Percentiles rank a stretch among this genome's conserved stretches.
Evolutionary conservation across 2,113 vertebrate species (phyloP).

Genomic region (Cygnus buccinator): DNA sequence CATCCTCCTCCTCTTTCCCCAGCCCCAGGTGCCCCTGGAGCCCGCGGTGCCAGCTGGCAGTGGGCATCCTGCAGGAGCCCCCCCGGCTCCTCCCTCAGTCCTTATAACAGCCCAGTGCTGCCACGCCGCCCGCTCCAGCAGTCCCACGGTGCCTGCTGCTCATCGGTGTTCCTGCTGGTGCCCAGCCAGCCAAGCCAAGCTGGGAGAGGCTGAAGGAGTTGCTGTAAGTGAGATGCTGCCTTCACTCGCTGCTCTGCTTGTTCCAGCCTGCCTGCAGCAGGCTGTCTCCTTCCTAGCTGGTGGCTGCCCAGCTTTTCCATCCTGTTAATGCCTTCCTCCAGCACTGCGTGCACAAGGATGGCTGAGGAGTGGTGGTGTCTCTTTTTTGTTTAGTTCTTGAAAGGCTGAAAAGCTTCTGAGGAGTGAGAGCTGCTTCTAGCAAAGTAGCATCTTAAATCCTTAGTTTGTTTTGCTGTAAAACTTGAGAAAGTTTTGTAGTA

Average conservation of each 20-base stretch:
- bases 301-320: not conserved
- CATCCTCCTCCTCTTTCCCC: not conserved
- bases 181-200: not conserved
- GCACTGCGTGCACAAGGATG: not conserved
- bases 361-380: not conserved
- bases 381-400: not conserved
- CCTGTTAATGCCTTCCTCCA: not conserved
- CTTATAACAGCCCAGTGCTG: not conserved
- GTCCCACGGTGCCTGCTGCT: not conserved
- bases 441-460: not conserved
- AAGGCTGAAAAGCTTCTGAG: not conserved
- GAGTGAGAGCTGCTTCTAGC: not conserved
- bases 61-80: not conserved
- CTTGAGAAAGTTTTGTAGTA: not conserved
- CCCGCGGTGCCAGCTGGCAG: not conserved
- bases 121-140: rapidly evolving
- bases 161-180: not conserved
- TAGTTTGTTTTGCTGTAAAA: not conserved
- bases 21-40: not conserved
- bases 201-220: not conserved
- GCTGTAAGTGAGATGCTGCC: constrained; percentile 24
- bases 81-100: constrained; percentile 44
- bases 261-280: not conserved
- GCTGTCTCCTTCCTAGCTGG: not conserved
- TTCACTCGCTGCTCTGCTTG: rapidly evolving